Conservation (phyloP, 2,797 vertebrate genomes). For the Presbytis comata region DNA sequence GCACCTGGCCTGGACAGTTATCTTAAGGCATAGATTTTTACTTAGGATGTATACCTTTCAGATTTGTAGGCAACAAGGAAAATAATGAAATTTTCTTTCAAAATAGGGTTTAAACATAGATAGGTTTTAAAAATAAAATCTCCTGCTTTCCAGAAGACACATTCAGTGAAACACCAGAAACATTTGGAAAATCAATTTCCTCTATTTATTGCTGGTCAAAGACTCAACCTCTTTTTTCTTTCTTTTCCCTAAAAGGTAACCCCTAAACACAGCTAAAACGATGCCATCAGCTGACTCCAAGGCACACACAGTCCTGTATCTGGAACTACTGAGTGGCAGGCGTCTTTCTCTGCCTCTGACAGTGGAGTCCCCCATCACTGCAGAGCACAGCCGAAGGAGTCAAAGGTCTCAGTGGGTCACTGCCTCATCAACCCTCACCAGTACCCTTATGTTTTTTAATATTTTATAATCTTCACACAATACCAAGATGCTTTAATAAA, state of each 20-base stretch:
- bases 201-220: background rate
- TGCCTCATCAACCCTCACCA: background rate
- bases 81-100: background rate
- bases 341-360: background rate
- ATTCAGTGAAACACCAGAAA: background rate
- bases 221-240: background rate
- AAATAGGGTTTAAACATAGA: background rate
- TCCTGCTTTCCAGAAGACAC: background rate
- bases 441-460: background rate
- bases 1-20: background rate
- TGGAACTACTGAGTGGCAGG: background rate
- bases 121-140: background rate
- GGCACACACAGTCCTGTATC: fast-evolving
- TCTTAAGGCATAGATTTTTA: background rate
- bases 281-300: background rate
- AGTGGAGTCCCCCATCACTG: background rate
- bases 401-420: background rate
- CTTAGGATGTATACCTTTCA: background rate
- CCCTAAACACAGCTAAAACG: background rate
- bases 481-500: background rate
- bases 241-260: background rate
- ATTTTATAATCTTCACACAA: background rate
- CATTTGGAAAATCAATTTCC: background rate
- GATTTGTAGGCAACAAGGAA: background rate
- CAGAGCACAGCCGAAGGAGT: background rate